Evolutionary conservation across 1,140 invertebrate species (phyloP), one percentile per base, ranked within the genome.

Genomic region (Trypoxylus dichotomus): DNA sequence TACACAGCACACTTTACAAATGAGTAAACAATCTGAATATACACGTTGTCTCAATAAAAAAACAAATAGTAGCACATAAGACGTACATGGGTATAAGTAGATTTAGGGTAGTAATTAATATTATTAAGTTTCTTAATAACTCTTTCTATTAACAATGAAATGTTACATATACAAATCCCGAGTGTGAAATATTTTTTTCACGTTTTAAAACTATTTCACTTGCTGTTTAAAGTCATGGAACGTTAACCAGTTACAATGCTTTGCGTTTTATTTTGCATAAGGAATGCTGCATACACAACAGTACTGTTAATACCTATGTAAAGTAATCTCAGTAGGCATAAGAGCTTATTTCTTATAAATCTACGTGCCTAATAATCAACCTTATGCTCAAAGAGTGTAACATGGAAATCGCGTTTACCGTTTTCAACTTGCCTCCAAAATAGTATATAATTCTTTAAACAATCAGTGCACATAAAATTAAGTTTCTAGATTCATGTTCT

Each of bases 401-500:
- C 60, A 68, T 29, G 60, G 25, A 68, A 27, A 68, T 68, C 7
- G 60, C 11, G 24, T 68, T 27, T 68, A 68, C 60, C 60, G 60
- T 68, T 68, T 24, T 25, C 24, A 27, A 68, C 60, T 21, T n/a
- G 21, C 24, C 24, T 0, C 60, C 60, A 68, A 68, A 68, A 68
- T 68, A 6, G 60, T 68, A 68, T 54, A 54, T 19, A 54, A 68
- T 68, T 68, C 24, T 10, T 25, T 29, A 24, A 68, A 10, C 24
- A 24, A 68, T 68, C 60, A 68, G 60, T 68, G 60, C 60, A 27
- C 60, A 68, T 68, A 68, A 24, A 68, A 68, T 68, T 68, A 29
- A 68, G 60, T 68, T 68, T 68, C 24, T 68, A 68, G 60, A 24
- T 27, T 29, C 60, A 7, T 24, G 21, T 68, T 24, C 60, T 68